Base-by-base conservation (phyloP, 2,888 invertebrate species). In the Scaptomyza cyrtandrae region DNA sequence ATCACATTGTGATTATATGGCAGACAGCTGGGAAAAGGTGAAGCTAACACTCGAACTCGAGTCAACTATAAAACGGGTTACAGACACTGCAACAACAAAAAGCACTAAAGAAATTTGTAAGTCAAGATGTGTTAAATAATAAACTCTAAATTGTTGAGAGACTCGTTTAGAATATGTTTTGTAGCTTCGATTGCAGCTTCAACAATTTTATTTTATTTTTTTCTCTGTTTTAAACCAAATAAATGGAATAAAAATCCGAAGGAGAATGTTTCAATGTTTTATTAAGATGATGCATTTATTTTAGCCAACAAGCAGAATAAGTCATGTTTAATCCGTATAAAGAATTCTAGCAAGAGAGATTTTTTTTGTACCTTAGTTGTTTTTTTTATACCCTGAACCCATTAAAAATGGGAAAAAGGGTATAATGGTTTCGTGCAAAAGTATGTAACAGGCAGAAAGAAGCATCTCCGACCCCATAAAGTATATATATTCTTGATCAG, bases 31-130 rank as follows among this genome's bases (percentile, higher is more conserved):
- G 41, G 39, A 39, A 6, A 7, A 39, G n/a, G 2, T 6, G 24
- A 24, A 6, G 37, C n/a, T 44, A 16, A 49, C 55, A 50, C 61
- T 69, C 41, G 49, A 77, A 50, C 61, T 69, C 41, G 49, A 77
- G 70, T 66, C 58, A 64, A 53, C 64, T 56, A 58, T 53, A 61
- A 73, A 76, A 57, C 69, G 62, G 60, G 60, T 66, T 73, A 48
- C 43, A 39, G 39, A 41, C 37, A 48, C 35, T 49, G 24, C 54
- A 43, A 31, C 31, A 50, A 24, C 31, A 19, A 33, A 19, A 16
- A 57, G 39, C 13, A 29, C 39, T 16, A 13, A 44, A 44, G 24
- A 10, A 29, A 43, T 43, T 14, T 39, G 10, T 6, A 29, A 29
- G 52, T 27, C 44, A 45, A 27, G 24, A 27, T 27, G 24, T 45